These are phyloP conservation scores for Exephanes ischioxanthus DNA, from an alignment of 2,888 invertebrate genomes.

Conservation along the genomic window DNA sequence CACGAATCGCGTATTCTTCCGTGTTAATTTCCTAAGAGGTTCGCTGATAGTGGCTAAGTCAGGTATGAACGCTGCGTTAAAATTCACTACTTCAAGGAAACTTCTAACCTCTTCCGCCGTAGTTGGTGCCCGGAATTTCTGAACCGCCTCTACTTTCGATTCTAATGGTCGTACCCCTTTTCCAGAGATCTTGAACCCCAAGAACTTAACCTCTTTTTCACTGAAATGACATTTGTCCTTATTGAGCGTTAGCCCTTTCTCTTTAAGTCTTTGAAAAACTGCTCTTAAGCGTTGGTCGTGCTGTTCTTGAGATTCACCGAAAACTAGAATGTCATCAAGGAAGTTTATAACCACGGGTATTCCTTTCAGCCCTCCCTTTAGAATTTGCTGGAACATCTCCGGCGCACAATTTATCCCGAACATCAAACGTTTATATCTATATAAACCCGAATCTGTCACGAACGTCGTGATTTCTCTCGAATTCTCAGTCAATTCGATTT, in stretches of 20 bases:
- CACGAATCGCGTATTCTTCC: constrained; percentile 6
- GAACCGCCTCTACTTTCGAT: constrained; percentile 66
- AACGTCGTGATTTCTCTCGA: constrained; percentile 81
- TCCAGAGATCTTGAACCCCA: constrained; percentile 73
- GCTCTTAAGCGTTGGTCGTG: constrained; percentile 75
- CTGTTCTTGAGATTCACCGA: constrained; percentile 71
- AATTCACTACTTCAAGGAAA: constrained; percentile 77
- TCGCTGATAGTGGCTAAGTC: constrained; percentile 72
- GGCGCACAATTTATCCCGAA: constrained; percentile 83
- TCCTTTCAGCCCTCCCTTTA: constrained; percentile 12
- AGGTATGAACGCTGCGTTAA: constrained; percentile 72
- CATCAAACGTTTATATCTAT: constrained; percentile 81
- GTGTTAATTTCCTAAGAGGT: constrained; percentile 64
- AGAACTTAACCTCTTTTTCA: constrained; percentile 63
- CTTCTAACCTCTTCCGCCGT: constrained; percentile 73
- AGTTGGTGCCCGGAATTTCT: constrained; percentile 68
- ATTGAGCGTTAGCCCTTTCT: not conserved
- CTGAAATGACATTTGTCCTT: constrained; percentile 20
- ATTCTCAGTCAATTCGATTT: constrained; percentile 77
- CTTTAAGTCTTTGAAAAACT: constrained; percentile 59
- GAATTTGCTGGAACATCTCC: constrained; percentile 73
- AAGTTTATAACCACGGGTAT: constrained; percentile 79
- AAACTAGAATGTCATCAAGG: constrained; percentile 81
- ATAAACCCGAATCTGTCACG: constrained; percentile 79
- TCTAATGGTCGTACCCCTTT: constrained; percentile 68